These are phyloP conservation scores for Pedionomus torquatus DNA, from an alignment of 2,113 vertebrate species.

Conservation along the genomic window DNA sequence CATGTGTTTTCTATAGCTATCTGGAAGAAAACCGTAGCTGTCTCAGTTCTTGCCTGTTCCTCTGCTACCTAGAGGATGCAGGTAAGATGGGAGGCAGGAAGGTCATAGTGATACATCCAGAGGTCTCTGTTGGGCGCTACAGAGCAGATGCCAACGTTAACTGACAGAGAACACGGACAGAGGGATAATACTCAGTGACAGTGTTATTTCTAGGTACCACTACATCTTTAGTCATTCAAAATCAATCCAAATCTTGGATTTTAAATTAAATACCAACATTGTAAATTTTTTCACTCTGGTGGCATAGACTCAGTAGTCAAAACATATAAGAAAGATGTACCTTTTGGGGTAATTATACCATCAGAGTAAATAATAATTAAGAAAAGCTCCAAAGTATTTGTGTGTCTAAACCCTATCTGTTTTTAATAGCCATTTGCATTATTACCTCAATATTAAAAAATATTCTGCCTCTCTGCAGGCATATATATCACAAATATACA, in stretches of 20 bases:
- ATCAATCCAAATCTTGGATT: not conserved
- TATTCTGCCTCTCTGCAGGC: not conserved
- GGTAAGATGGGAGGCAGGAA: not conserved
- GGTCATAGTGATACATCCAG: not conserved
- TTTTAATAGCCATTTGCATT: not conserved
- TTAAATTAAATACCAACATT: not conserved
- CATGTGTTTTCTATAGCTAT: not conserved
- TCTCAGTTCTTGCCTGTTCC: not conserved
- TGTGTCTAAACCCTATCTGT: not conserved
- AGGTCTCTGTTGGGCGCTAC: rapidly evolving
- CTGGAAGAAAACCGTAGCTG: not conserved
- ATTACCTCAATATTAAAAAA: not conserved
- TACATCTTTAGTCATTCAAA: not conserved
- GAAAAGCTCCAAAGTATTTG: not conserved
- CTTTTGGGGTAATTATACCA: not conserved
- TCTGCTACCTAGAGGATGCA: not conserved
- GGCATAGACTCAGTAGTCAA: not conserved
- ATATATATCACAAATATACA: no score
- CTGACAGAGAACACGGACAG: not conserved
- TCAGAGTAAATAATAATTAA: not conserved
- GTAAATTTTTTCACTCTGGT: not conserved
- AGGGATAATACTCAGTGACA: not conserved
- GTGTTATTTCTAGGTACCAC: not conserved
- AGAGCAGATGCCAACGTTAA: not conserved
- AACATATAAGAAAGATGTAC: not conserved